These are phyloP conservation scores for Frieseomelitta varia DNA, from an alignment of 1,140 invertebrate genomes.

Conservation along the genomic window DNA sequence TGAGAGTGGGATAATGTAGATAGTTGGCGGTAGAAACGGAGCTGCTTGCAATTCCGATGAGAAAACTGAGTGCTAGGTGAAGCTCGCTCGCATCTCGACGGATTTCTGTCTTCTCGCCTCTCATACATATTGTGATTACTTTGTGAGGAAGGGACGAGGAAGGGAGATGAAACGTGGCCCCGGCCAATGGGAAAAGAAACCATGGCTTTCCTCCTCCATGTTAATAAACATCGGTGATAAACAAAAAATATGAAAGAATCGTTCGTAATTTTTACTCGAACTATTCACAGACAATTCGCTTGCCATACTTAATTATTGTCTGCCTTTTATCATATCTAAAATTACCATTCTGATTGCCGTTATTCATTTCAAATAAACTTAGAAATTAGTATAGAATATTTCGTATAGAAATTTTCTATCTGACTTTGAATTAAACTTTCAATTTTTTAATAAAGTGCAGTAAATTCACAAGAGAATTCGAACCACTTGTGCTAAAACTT, in stretches of 20 bases:
- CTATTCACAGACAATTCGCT: background rate
- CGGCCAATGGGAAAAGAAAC: constrained; percentile 39
- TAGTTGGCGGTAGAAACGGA: constrained; percentile 63
- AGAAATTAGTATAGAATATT: no score
- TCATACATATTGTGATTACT: constrained; percentile 81
- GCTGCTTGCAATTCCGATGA: constrained; percentile 80
- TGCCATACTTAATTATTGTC: background rate
- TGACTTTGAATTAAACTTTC: no score
- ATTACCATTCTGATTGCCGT: background rate
- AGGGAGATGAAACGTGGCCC: constrained; percentile 37
- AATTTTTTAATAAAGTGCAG: no score
- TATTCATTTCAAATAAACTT: no score
- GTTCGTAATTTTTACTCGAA: background rate
- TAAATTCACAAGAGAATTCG: no score
- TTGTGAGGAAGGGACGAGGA: constrained; percentile 60
- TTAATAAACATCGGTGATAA: background rate
- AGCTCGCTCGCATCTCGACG: constrained; percentile 68
- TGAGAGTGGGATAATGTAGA: constrained; percentile 70
- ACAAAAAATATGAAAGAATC: background rate
- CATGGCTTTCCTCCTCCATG: background rate
- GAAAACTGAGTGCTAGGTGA: constrained; percentile 74
- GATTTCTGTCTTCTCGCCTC: constrained; percentile 74
- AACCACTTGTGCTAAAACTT: no score
- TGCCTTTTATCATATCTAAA: background rate
- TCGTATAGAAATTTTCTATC: no score